A percentile compares a stretch with the other conserved stretches of the same genome.
Evolutionary conservation across 2,888 invertebrate species (phyloP).

Genomic region (Trachelus iudaicus): DNA sequence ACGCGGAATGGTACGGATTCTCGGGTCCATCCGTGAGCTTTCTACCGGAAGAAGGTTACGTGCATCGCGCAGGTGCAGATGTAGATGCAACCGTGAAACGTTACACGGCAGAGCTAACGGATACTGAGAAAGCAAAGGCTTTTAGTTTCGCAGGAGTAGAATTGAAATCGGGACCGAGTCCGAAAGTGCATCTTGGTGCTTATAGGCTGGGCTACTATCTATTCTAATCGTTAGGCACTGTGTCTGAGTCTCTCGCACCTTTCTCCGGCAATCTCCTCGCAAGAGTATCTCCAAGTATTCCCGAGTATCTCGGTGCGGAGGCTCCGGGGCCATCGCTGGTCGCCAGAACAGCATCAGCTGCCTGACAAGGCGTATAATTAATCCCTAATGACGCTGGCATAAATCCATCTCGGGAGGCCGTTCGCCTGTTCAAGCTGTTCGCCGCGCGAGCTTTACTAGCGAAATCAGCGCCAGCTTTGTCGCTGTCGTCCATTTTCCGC

Average conservation of each 20-base stretch:
- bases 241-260: conserved; percentile 7
- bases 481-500: conserved; percentile 54
- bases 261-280: not conserved
- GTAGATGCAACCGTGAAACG: not conserved
- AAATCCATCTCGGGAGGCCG: conserved; percentile 55
- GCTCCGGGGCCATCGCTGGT: conserved; percentile 35
- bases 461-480: conserved; percentile 56
- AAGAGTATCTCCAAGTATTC: conserved; percentile 1
- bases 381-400: conserved; percentile 60
- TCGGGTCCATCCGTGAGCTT: not conserved
- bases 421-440: conserved; percentile 30
- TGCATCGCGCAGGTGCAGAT: not conserved
- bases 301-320: not conserved
- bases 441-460: conserved; percentile 45
- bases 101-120: not conserved
- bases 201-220: conserved; percentile 5
- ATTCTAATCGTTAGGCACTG: not conserved
- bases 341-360: conserved; percentile 52
- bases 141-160: not conserved
- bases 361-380: conserved; percentile 61
- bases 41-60: not conserved
- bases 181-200: not conserved
- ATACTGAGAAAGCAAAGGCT: not conserved
- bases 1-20: not conserved
- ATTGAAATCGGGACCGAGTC: not conserved